Percentiles rank a stretch among this genome's conserved stretches.
phyloP scores from a whole-genome alignment of 30 jellyfish, hydroid and myxozoan species.

The Aurelia sp. region DNA sequence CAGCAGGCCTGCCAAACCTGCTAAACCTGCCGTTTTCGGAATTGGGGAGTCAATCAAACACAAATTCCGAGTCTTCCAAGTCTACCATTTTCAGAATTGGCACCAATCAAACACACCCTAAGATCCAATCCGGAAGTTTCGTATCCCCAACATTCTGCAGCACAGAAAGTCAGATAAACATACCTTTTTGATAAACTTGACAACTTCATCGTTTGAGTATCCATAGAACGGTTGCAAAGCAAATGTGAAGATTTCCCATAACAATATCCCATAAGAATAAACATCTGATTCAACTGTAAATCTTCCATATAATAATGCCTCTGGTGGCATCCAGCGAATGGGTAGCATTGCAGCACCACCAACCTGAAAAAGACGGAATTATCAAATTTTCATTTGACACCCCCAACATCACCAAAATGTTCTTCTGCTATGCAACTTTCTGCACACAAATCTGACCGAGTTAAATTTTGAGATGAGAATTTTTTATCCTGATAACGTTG shows the following conservation, averaged over 20 bases:
- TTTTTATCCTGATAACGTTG: no score
- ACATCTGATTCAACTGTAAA: conserved; percentile 96
- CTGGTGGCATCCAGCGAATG: conserved; percentile 99
- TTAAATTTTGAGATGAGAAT: no score
- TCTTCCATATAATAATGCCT: conserved; percentile 89
- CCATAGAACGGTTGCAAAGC: conserved; percentile 99
- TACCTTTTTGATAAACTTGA: conserved; percentile 94
- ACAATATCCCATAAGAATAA: conserved; percentile 88
- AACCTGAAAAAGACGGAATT: conserved; percentile 46
- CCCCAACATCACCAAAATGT: no score
- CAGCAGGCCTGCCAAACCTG: no score
- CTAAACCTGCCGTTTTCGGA: no score
- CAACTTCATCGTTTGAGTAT: conserved; percentile 97
- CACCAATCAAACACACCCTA: no score
- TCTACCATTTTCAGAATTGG: no score
- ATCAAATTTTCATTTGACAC: no score
- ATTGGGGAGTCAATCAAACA: no score
- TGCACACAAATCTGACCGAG: no score
- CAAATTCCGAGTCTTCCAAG: no score
- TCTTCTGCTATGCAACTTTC: no score
- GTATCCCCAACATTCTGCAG: neutral
- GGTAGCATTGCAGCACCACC: conserved; percentile 99
- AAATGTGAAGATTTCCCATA: conserved; percentile 93
- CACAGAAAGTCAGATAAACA: neutral
- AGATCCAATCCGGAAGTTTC: neutral